phyloP scores from a whole-genome alignment of 2,113 vertebrate species.

The Sitta europaea region DNA sequence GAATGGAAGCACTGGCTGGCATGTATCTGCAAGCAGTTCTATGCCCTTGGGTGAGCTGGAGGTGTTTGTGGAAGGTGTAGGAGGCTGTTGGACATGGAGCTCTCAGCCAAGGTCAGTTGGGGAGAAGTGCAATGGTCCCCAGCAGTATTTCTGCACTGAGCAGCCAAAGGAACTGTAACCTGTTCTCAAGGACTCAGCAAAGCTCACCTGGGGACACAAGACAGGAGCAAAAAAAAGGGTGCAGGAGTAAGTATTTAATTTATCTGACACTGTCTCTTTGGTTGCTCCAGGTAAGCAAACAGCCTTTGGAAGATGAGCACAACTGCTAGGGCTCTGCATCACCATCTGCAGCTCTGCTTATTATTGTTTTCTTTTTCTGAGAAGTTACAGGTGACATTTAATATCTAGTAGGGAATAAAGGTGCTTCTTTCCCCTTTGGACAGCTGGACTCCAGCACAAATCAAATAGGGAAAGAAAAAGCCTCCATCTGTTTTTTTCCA shows the following conservation, averaged over 20 bases:
- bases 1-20: background rate
- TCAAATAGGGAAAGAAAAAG: background rate
- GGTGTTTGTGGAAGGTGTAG: background rate
- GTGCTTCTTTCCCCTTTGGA: slow-evolving; percentile 42
- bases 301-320: background rate
- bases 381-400: slow-evolving; percentile 20
- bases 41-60: background rate
- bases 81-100: background rate
- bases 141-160: background rate
- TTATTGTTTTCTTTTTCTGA: background rate
- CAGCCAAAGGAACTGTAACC: background rate
- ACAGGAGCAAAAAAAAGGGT: background rate
- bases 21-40: background rate
- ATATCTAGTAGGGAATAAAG: slow-evolving; percentile 35
- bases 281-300: slow-evolving; percentile 13
- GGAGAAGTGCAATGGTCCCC: background rate
- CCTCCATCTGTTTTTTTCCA: slow-evolving; percentile 31
- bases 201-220: background rate
- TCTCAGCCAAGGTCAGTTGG: background rate
- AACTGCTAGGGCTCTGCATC: slow-evolving; percentile 2
- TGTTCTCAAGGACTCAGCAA: background rate
- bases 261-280: background rate
- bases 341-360: slow-evolving; percentile 16
- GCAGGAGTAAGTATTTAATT: background rate
- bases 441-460: slow-evolving; percentile 42